Conservation (phyloP, 1,140 invertebrate genomes). For the Procambarus clarkii region DNA sequence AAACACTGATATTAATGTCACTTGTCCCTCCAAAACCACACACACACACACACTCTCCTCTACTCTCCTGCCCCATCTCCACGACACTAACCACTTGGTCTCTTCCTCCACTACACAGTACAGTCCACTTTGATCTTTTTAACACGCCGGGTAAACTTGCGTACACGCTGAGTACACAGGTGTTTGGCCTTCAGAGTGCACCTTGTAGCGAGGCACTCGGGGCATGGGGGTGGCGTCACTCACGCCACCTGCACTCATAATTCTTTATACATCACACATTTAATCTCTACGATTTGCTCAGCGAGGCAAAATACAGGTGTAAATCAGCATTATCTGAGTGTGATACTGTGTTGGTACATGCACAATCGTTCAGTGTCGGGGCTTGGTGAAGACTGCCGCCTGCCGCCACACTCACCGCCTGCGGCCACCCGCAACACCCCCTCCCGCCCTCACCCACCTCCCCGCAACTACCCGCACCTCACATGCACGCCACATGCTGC, state of each 20-base stretch:
- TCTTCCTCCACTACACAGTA: neutral
- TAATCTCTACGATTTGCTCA: neutral
- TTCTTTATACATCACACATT: neutral
- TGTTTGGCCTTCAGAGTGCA: neutral
- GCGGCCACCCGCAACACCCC: neutral
- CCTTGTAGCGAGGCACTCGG: neutral
- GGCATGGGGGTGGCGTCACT: neutral
- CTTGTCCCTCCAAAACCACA: neutral
- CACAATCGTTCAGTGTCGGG: conserved; percentile 35
- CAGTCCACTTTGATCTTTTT: no score
- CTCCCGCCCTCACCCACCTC: neutral
- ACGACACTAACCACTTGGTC: neutral
- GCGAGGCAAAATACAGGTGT: neutral
- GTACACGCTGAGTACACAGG: neutral
- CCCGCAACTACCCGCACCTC: conserved; percentile 30
- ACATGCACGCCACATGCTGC: neutral
- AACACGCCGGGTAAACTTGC: neutral
- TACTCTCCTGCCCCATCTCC: neutral
- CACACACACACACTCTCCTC: neutral
- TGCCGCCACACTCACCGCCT: neutral
- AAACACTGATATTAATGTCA: neutral
- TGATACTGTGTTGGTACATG: neutral
- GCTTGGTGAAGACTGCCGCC: conserved; percentile 40
- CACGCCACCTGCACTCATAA: neutral
- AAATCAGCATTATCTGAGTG: neutral